Evolutionary conservation across 2,888 invertebrate genomes (phyloP), one percentile per base, ranked within the genome.

Genomic region (Brachyptera putata): DNA sequence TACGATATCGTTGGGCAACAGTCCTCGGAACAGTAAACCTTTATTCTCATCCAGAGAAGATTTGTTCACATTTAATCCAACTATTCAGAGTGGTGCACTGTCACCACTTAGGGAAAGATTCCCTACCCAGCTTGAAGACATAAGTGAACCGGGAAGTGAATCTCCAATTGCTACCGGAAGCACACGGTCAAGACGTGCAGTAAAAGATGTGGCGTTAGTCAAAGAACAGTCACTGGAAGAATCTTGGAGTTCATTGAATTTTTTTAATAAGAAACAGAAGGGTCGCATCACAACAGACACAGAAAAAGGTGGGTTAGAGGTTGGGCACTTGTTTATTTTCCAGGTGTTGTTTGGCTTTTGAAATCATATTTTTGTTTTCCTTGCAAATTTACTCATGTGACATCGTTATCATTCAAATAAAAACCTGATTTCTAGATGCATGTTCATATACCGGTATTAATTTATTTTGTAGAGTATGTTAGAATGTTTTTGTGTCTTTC

Each of bases 201-300:
- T 11, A 43, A 21, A 18, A 43, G 16, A 16, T 5, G 43, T 11
- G 18, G 43, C 14, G 43, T n/a, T n/a, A n/a, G n/a, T n/a, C 3
- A 49, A 43, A 13, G 53, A 59, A 9, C 56, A 30, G 21, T 64
- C 68, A 3, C 61, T 73, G 9, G 69, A 71, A 65, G 70, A 72
- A 61, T 70, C 71, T 9, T 71, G 71, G 72, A 68, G 65, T 59
- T 70, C 70, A 4, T 63, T 72, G 26, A 68, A 66, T 39, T 64
- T 69, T 48, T 71, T 72, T 50, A 68, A 71, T 58, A 65, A 66
- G 14, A 68, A 67, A 57, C 71, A 71, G 49, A 68, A 66, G 60
- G 71, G 71, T 22, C 64, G 71, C 43, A 63, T 72, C 18, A 66
- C 67, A n/a, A 67, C 62, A 16, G 64, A 64, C 53, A 50, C 57